Evolutionary conservation across 2,797 vertebrate species (phyloP), one percentile per base, ranked within the genome.

Genomic region (Adelosebastes latens): DNA sequence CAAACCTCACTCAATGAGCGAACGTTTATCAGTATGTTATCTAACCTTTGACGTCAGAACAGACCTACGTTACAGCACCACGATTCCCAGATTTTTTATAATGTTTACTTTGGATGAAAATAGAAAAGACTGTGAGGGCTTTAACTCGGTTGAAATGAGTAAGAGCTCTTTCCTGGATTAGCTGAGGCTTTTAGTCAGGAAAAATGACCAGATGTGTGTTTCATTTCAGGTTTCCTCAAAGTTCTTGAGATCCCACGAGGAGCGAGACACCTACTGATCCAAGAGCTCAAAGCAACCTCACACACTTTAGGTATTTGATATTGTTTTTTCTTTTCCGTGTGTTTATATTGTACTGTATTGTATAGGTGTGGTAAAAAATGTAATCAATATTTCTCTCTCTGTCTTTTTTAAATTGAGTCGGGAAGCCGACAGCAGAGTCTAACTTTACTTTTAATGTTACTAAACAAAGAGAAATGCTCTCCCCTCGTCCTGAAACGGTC

Each of bases 191-290:
- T 80, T 32, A 56, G 49, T 77, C 59, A 66, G 72, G 68, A 89
- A 87, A 80, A 73, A 79, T 42, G 4, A 80, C 72, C 36, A 75
- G 58, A 71, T 84, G 61, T 87, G 65, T 85, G 24, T 84, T 81
- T 92, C 22, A 31, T 93, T 93, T 85, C 81, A 95, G 95, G 89
- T 82, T 97, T 97, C 71, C 89, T 98, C 82, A 99, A 97, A 95
- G 97, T 99, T 94, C 97, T 99, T 88, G 98, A 99, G 94, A 97
- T 99, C 88, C 98, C 98, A 8, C 88, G 95, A 84, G 98, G 98
- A 83, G 98, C 99, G 1, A 96, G 98, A 80, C 98, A 99, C 89
- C 95, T 99, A 66, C 96, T 99, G 69, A 97, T 99, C 92, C 98
- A 99, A 91, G 98, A 99, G 90, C 93, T 96, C 5, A 97, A 97